Evolutionary conservation across 2,113 vertebrate genomes (phyloP).

Genomic region (Ceyx margarethae): DNA sequence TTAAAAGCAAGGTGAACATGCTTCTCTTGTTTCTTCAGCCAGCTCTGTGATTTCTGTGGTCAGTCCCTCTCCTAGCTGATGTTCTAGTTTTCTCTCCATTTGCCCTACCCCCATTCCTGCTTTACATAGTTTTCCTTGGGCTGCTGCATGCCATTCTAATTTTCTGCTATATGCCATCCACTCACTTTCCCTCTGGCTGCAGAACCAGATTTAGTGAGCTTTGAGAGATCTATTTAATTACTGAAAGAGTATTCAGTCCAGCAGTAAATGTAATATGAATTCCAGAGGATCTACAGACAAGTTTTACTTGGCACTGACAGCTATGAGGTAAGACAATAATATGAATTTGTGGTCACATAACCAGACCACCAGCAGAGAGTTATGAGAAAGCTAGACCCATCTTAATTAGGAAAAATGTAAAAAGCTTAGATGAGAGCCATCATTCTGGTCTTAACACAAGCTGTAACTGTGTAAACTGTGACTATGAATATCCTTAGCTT

Average conservation of each 20-base stretch:
- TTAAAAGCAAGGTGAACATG: neutral
- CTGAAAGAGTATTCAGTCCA: slow-evolving; percentile 34
- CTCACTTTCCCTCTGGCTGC: neutral
- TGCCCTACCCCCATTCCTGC: neutral
- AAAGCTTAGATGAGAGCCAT: slow-evolving; percentile 15
- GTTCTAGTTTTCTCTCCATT: neutral
- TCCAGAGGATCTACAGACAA: slow-evolving; percentile 56
- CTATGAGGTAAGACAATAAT: slow-evolving; percentile 67
- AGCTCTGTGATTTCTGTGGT: neutral
- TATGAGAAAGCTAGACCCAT: slow-evolving; percentile 24
- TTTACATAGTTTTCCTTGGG: neutral
- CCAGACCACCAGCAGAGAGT: slow-evolving; percentile 40
- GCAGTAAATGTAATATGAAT: slow-evolving; percentile 34
- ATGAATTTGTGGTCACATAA: slow-evolving; percentile 56
- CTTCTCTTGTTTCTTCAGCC: slow-evolving; percentile 3
- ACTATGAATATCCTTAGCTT: slow-evolving; percentile 6
- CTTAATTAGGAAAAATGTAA: slow-evolving; percentile 40
- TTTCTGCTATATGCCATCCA: slow-evolving; percentile 34
- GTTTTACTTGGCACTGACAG: slow-evolving; percentile 51
- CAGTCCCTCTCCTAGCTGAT: neutral
- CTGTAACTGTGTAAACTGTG: neutral
- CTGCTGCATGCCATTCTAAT: slow-evolving; percentile 2
- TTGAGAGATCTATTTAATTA: slow-evolving; percentile 3
- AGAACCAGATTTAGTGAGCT: slow-evolving; percentile 20
- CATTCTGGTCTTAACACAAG: neutral